Evolutionary conservation across 2,113 vertebrate genomes (phyloP), one percentile per base, ranked within the genome.

Genomic region (Orcinus orca): DNA sequence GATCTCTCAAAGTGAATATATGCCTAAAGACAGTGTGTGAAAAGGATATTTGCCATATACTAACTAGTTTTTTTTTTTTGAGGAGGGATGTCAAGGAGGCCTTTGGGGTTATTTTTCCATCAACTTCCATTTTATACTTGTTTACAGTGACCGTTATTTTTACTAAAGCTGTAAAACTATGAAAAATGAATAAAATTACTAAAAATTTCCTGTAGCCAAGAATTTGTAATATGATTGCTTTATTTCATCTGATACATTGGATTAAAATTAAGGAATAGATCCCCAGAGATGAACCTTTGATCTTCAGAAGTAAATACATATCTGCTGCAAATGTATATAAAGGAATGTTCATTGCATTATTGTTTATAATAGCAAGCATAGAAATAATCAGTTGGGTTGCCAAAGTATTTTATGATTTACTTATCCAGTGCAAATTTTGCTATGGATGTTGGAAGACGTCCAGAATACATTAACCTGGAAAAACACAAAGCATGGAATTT

Each of bases 121-220:
- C 53, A 83, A 58, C 4, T 85, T 90, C 25, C 38, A 41, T 85
- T 77, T 92, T 97, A 68, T 71, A 93, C 55, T 50, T 92, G 62
- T 26, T 95, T 77, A 83, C 11, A 88, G 41, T 83, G 80, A 23
- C 26, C 25, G 18, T 55, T 92, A 67, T 83, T 97, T 97, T 95
- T 86, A 83, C 62, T 73, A 65, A 94, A 92, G 44, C 47, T 94
- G 44, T 87, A 83, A 94, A 97, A 50, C 33, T 94, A 21, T 79
- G 50, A 85, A 87, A 94, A 92, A 70, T 87, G 29, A 97, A 88
- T 96, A 94, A 97, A 96, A 87, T 81, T 70, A 26, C 84, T 63
- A 68, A 79, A 80, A 62, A 10, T 77, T 60, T 86, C 5, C n/a
- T 83, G 12, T 67, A 92, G 63, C 50, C 62, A 79, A 92, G 44